Percentiles rank a stretch among this genome's conserved stretches.
phyloP scores from a whole-genome alignment of 35 echinoderm and acorn worm species.

The Acanthaster planci region DNA sequence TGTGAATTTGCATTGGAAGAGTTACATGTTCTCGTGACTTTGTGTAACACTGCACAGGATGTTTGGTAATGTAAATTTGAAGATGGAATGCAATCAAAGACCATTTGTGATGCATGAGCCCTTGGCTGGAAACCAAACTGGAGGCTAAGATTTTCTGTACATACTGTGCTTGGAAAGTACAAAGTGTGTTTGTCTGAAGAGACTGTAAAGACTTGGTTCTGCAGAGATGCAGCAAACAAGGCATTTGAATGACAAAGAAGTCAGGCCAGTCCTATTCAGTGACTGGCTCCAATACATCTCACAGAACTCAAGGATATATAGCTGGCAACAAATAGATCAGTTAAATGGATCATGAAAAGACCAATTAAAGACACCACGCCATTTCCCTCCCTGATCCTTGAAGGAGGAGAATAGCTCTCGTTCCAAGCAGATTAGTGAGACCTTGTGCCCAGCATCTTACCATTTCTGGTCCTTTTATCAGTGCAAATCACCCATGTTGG shows the following conservation, averaged over 20 bases:
- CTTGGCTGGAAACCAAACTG: too few relatives aligned
- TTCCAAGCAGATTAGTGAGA: not conserved
- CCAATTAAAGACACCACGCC: constrained; percentile 19
- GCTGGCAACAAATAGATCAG: not conserved
- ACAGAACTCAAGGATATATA: not conserved
- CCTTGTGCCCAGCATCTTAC: not conserved
- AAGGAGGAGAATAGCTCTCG: not conserved
- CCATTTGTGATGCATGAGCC: too few relatives aligned
- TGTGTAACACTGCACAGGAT: too few relatives aligned
- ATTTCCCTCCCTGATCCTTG: not conserved
- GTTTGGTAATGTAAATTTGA: too few relatives aligned
- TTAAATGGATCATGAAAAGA: constrained; percentile 13
- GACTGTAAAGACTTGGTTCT: too few relatives aligned
- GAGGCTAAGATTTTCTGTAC: too few relatives aligned
- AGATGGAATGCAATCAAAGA: too few relatives aligned
- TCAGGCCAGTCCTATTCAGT: not conserved
- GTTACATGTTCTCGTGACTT: too few relatives aligned
- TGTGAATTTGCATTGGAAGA: too few relatives aligned
- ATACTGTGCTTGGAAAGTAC: too few relatives aligned
- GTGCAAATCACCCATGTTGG: constrained; percentile 1
- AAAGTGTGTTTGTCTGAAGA: too few relatives aligned
- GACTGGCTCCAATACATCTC: not conserved
- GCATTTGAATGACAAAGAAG: constrained; percentile 7
- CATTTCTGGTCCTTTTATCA: not conserved
- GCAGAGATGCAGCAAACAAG: not conserved